phyloP scores from a whole-genome alignment of 2,797 vertebrate species.

The Anguilla marmorata region DNA sequence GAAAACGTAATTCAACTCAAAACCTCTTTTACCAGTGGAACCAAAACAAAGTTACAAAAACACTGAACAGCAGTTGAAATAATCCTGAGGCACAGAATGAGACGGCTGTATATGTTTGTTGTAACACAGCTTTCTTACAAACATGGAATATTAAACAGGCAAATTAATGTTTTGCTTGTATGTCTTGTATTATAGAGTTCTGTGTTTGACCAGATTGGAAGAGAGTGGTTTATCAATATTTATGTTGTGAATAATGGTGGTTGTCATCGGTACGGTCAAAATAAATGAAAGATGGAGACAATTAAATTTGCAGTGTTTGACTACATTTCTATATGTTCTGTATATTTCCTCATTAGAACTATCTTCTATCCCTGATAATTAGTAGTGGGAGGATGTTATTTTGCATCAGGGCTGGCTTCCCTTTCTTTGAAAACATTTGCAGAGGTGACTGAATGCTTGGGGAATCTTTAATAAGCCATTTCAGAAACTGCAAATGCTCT shows the following conservation, averaged over 20 bases:
- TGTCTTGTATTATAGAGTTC: not conserved
- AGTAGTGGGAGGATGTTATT: not conserved
- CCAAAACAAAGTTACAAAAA: not conserved
- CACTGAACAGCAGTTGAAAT: not conserved
- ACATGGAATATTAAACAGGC: not conserved
- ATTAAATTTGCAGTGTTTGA: not conserved
- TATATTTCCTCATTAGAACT: slow-evolving; percentile 2
- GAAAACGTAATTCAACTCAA: not conserved
- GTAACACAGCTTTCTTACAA: not conserved
- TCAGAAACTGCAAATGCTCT: not conserved
- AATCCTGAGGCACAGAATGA: not conserved
- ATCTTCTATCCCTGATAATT: slow-evolving; percentile 1
- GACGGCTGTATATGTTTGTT: not conserved
- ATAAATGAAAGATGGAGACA: not conserved
- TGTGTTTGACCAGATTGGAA: not conserved
- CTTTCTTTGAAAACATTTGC: slow-evolving; percentile 21
- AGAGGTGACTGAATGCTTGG: not conserved
- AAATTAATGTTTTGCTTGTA: not conserved
- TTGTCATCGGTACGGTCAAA: too few species aligned
- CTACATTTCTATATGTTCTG: not conserved
- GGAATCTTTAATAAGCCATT: not conserved
- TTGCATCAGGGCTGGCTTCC: not conserved
- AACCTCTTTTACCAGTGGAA: not conserved
- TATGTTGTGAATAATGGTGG: not conserved
- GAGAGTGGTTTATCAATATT: not conserved